Conservation (phyloP, 2,797 vertebrate species). For the Enteromius mattozi region DNA sequence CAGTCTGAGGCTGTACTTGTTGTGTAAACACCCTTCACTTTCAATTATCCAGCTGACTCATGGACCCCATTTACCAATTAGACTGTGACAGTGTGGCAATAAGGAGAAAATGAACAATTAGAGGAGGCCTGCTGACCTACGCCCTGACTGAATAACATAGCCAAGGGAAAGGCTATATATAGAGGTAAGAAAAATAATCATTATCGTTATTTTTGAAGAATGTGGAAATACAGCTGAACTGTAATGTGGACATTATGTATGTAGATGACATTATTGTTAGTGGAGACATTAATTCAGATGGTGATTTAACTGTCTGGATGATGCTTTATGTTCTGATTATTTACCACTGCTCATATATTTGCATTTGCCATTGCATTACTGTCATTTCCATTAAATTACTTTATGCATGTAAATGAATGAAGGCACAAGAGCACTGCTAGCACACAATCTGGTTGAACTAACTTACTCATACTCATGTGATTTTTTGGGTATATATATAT, state of each 20-base stretch:
- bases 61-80: conserved; percentile 40
- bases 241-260: not conserved
- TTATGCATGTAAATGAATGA: not conserved
- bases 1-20: conserved; percentile 30
- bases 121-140: conserved; percentile 34
- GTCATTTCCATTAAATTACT: not conserved
- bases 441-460: not conserved
- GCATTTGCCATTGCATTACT: not conserved
- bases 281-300: not conserved
- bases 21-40: conserved; percentile 52
- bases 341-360: not conserved
- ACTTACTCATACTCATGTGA: not conserved
- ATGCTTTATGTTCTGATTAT: conserved; percentile 20
- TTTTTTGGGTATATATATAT: no score
- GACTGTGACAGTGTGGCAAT: conserved; percentile 16
- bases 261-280: conserved; percentile 8
- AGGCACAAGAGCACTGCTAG: not conserved
- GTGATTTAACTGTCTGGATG: not conserved
- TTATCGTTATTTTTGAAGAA: conserved; percentile 9
- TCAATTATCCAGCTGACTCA: conserved; percentile 31
- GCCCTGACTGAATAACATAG: conserved; percentile 17
- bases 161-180: conserved; percentile 10
- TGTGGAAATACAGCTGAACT: not conserved
- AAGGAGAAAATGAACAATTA: conserved; percentile 40
- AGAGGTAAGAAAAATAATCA: conserved; percentile 20